phyloP scores from a whole-genome alignment of 2,888 invertebrate species.

The Patella ulyssiponensis region DNA sequence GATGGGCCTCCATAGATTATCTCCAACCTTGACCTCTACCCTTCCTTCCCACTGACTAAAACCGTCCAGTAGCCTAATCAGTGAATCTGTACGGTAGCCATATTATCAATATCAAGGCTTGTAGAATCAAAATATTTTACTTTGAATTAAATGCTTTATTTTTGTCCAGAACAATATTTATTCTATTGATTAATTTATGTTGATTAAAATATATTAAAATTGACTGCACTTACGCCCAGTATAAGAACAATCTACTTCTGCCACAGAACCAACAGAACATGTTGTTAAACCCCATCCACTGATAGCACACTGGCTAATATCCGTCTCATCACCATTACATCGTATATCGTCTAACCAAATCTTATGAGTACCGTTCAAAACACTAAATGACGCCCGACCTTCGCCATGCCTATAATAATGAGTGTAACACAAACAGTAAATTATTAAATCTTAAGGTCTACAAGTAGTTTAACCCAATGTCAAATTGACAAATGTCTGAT shows the following conservation, averaged over 20 bases:
- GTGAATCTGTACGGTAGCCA: background rate
- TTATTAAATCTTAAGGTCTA: too few species aligned
- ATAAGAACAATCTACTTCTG: slow-evolving; percentile 19
- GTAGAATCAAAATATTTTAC: too few species aligned
- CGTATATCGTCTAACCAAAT: slow-evolving; percentile 21
- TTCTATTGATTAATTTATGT: too few species aligned
- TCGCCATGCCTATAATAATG: slow-evolving; percentile 13
- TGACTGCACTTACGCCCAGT: background rate
- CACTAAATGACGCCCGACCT: slow-evolving; percentile 11
- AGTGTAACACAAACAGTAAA: background rate
- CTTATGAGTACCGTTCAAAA: background rate
- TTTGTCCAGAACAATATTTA: too few species aligned
- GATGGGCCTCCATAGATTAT: slow-evolving; percentile 11
- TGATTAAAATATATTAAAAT: too few species aligned
- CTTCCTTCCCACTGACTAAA: slow-evolving; percentile 23
- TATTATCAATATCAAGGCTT: too few species aligned
- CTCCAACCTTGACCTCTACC: slow-evolving; percentile 10
- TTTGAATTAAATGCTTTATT: too few species aligned
- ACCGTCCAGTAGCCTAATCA: slow-evolving; percentile 11
- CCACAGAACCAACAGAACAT: slow-evolving; percentile 13
- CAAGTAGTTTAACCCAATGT: too few species aligned
- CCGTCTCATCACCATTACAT: slow-evolving; percentile 21
- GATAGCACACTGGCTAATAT: slow-evolving; percentile 15
- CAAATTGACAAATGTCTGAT: too few species aligned
- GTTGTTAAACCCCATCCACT: slow-evolving; percentile 16